A percentile compares a stretch with the other conserved stretches of the same genome.
Evolutionary conservation across 1,140 invertebrate genomes (phyloP).

Genomic region (Ceratina australensis): DNA sequence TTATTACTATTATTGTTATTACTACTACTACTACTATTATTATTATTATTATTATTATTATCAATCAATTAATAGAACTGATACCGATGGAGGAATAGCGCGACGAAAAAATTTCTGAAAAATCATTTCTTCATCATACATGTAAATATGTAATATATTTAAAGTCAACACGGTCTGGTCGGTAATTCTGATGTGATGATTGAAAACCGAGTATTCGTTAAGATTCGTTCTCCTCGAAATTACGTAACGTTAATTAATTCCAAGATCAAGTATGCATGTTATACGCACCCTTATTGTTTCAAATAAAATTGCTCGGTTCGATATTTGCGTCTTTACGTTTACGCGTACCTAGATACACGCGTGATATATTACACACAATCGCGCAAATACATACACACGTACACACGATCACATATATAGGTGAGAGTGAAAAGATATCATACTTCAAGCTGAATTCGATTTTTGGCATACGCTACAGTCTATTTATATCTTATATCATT

Average conservation of each 20-base stretch:
- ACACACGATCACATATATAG: slow-evolving; percentile 19
- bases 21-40: background rate
- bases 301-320: background rate
- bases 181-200: too few species aligned
- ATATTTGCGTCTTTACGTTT: background rate
- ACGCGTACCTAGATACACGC: slow-evolving; percentile 14
- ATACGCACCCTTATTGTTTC: slow-evolving; percentile 7
- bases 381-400: background rate
- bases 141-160: slow-evolving; percentile 56
- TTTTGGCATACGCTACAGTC: background rate
- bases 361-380: slow-evolving; percentile 13
- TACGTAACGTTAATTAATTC: too few species aligned
- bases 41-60: slow-evolving; percentile 23
- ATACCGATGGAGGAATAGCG: slow-evolving; percentile 26
- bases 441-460: slow-evolving; percentile 10
- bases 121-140: slow-evolving; percentile 57
- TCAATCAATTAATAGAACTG: background rate
- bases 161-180: too few species aligned
- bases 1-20: slow-evolving; percentile 15
- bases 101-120: slow-evolving; percentile 37
- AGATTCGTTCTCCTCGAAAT: too few species aligned
- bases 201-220: too few species aligned
- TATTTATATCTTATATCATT: background rate
- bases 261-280: too few species aligned
- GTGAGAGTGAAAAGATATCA: too few species aligned